Evolutionary conservation across 2,797 vertebrate species (phyloP), one percentile per base, ranked within the genome.

Genomic region (Enteromius afrohamiltoni): DNA sequence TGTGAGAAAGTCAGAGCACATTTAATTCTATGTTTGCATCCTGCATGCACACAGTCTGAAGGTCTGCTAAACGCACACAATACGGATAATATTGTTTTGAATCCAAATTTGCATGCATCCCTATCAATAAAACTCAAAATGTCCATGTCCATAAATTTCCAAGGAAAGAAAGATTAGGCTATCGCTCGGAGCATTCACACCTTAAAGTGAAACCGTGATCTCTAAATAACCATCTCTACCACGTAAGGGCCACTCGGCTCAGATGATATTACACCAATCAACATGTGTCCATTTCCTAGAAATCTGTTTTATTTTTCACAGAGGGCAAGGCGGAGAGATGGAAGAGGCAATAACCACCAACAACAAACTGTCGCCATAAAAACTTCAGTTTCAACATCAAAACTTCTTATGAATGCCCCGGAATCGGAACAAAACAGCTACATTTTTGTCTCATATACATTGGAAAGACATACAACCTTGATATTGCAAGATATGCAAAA

Each of bases 211-310:
- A 17, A 51, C 29, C 2, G 70, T 47, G 49, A 47, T 77, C 81
- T 60, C 62, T 68, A 83, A 76, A 83, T 83, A 83, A 83, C 81
- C 49, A 68, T 67, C 85, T 49, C 42, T 53, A 45, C 31, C 64
- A 77, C 84, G 67, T 37, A 34, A 58, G 51, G 26, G 34, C 23
- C 76, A 83, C 47, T 60, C 19, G n/a, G 65, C 75, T 58, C 60
- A 65, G 73, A 85, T 78, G 81, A 77, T 69, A 55, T 83, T 83
- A 76, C 81, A 77, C 81, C 55, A 77, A 47, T 82, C 73, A 67
- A 83, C 64, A 68, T 77, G 62, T 45, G 73, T 82, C 47, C 3
- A 3, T 77, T 68, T 77, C 49, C 49, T 83, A 83, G 64, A 83
- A 83, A 83, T 77, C 4, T 0, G 37, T 55, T 77, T 76, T 58